Base-by-base conservation (phyloP, 2,113 vertebrate species). In the Leptocoma aspasia region DNA sequence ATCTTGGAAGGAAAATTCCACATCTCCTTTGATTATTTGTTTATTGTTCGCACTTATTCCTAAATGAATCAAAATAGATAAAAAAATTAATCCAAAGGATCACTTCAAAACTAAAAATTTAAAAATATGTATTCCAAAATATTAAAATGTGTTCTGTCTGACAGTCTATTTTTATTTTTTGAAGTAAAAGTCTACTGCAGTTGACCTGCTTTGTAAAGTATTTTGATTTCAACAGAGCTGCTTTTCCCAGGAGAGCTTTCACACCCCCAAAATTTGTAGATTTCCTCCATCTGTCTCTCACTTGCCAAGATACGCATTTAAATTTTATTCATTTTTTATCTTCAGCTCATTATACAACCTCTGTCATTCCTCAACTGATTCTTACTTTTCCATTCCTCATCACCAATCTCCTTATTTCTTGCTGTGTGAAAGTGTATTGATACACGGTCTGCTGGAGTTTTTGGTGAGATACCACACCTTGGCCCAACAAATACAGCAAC, bases 171-270 rank as follows among this genome's bases (percentile, higher is more conserved):
- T 92, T 76, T 14, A 13, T 33, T 53, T 82, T 93, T 89, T 65
- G 3, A 71, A 91, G 75, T 17, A 66, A 57, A 95, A 80, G 61
- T 59, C 84, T 88, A 39, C 59, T 94, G 82, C 66, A 93, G 47
- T 69, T 89, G 87, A 95, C 90, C 93, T 81, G 86, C 63, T 96
- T 92, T 73, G 39, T 82, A 45, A 79, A 91, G 87, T 82, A 87
- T 92, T 95, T 94, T 91, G 86, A 96, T 95, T 97, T 93, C 91
- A 94, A 91, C 59, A 90, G 92, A 96, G 61, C 71, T 70, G 21
- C 68, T 88, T 94, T 90, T 95, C 91, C 75, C 66, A 90, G 84
- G 78, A 95, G 87, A 91, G 54, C 37, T 91, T 92, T 90, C 93
- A 95, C 91, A 91, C 93, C 33, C 79, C 14, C 54, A 70, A 88